Evolutionary conservation across 2,113 vertebrate species (phyloP), one percentile per base, ranked within the genome.

Genomic region (Pithys albifrons): DNA sequence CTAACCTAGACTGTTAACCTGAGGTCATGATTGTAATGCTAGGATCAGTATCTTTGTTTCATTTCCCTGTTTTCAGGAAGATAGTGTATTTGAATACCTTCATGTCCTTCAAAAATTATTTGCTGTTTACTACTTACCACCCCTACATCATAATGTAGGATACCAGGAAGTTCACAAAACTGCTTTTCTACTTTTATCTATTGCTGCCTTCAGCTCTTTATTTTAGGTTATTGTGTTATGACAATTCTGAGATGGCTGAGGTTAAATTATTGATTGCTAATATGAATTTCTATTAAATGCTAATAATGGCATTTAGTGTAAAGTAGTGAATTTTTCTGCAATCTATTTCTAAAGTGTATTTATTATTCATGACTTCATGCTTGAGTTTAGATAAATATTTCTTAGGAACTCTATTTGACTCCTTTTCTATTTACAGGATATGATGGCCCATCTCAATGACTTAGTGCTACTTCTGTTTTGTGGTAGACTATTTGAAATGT

Each of bases 401-500:
- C 66, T 91, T 49, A 80, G 22, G 52, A 91, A 84, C 23, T 77
- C 24, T 72, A 6, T 90, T 90, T 71, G 64, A 43, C n/a, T 72
- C 12, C 19, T 92, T 80, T 86, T 88, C 64, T 85, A 2, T 81
- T 87, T 89, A 59, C 52, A 45, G 55, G 24, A 33, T 78, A 23
- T 55, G 46, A 57, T 87, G 76, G 31, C 37, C 73, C 49, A 49
- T 74, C 67, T 94, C 72, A 74, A 33, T 88, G 77, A 74, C 65
- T 69, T 92, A 49, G 59, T 39, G 15, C 69, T 92, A 75, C 57
- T 93, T 91, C 52, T 92, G 14, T 91, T 84, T 90, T 80, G 67
- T 84, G n/a, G 14, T 84, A 87, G 37, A n/a, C 45, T 89, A 46
- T 81, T 48, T 84, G 59, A 81, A 92, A 69, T 65, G 10, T 72